phyloP scores from a whole-genome alignment of 1,140 invertebrate species.

The Drosophila takahashii region DNA sequence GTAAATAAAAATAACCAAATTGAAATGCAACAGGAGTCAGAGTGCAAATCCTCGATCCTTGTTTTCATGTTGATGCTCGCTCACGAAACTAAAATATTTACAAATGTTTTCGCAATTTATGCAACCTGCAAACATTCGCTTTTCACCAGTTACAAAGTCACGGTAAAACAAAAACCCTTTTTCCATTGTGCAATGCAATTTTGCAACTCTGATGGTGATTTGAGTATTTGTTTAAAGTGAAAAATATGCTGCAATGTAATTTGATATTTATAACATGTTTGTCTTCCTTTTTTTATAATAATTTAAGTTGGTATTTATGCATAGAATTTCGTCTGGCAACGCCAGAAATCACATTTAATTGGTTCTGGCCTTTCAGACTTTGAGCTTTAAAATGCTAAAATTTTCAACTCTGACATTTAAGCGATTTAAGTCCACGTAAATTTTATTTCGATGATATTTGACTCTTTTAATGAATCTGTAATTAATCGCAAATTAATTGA shows the following conservation, averaged over 20 bases:
- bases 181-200: conserved; percentile 24
- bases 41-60: conserved; percentile 23
- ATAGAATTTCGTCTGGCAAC: conserved; percentile 1
- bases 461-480: conserved; percentile 40
- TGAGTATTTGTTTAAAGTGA: conserved; percentile 12
- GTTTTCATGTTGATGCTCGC: conserved; percentile 24
- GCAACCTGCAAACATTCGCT: conserved; percentile 33
- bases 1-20: conserved; percentile 11
- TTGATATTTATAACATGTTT: conserved; percentile 25
- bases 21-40: conserved; percentile 32
- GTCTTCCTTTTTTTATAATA: background rate
- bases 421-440: background rate
- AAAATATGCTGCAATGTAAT: conserved; percentile 22
- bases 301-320: conserved; percentile 3
- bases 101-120: conserved; percentile 58
- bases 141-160: conserved; percentile 36
- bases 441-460: conserved; percentile 21
- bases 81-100: conserved; percentile 56
- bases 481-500: conserved; percentile 62
- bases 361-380: background rate
- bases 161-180: conserved; percentile 13
- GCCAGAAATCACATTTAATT: conserved; percentile 3
- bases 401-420: background rate
- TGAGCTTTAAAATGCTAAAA: background rate
- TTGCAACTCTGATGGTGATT: conserved; percentile 17